phyloP scores from a whole-genome alignment of 2,797 vertebrate species.

The Ptychobarbus kaznakovi region DNA sequence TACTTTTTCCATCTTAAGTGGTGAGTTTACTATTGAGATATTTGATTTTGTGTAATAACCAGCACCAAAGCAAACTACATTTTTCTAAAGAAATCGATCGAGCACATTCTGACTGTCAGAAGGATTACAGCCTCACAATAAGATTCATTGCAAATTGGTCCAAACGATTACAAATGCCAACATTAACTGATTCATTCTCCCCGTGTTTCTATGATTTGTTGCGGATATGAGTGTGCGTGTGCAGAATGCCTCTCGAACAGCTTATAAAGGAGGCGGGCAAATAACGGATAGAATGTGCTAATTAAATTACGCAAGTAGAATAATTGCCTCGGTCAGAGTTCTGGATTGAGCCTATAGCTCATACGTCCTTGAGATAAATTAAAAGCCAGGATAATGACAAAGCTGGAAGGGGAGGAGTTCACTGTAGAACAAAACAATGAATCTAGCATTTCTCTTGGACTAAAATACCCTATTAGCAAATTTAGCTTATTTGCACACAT shows the following conservation, averaged over 20 bases:
- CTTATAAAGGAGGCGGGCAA: slow-evolving; percentile 54
- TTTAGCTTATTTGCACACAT: background rate
- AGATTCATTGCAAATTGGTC: slow-evolving; percentile 45
- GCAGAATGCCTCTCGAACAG: slow-evolving; percentile 47
- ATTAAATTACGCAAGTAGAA: slow-evolving; percentile 74
- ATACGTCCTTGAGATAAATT: slow-evolving; percentile 69
- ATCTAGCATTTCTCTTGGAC: background rate
- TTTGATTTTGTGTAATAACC: slow-evolving; percentile 18
- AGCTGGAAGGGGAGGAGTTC: slow-evolving; percentile 22
- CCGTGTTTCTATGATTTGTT: background rate
- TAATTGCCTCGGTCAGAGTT: slow-evolving; percentile 74
- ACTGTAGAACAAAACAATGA: slow-evolving; percentile 18
- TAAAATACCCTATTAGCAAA: background rate
- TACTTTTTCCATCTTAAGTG: background rate
- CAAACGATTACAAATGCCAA: slow-evolving; percentile 47
- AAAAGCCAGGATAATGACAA: slow-evolving; percentile 62
- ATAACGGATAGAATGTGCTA: slow-evolving; percentile 58
- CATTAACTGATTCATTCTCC: slow-evolving; percentile 39
- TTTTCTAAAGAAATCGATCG: slow-evolving; percentile 8
- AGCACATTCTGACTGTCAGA: slow-evolving; percentile 40
- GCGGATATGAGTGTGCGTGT: slow-evolving; percentile 59
- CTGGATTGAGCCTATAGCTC: slow-evolving; percentile 60
- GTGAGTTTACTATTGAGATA: slow-evolving; percentile 11
- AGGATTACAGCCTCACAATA: slow-evolving; percentile 15
- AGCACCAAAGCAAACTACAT: background rate